A percentile compares a stretch with the other conserved stretches of the same genome.
phyloP scores from a whole-genome alignment of 1,140 invertebrate species.

The Ditylenchus dipsaci region DNA sequence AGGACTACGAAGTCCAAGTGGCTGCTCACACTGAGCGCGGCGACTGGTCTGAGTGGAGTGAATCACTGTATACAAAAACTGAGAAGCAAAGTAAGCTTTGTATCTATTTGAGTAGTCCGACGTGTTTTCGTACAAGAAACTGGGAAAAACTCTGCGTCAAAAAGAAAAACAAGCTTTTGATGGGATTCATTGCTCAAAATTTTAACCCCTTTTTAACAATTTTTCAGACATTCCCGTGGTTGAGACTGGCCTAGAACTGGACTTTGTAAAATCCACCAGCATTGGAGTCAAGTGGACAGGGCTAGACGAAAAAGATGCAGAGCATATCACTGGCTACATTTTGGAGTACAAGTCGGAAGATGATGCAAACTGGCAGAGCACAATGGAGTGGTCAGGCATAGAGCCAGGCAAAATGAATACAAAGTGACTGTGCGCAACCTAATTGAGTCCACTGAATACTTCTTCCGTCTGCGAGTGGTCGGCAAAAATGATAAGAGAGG shows the following conservation, averaged over 20 bases:
- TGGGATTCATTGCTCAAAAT: not conserved
- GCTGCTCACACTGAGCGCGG: constrained; percentile 56
- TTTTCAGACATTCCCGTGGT: constrained; percentile 55
- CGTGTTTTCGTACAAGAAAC: not conserved
- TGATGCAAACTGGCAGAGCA: constrained; percentile 54
- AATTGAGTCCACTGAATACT: constrained; percentile 54
- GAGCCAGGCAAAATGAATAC: constrained; percentile 44
- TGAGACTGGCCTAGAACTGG: constrained; percentile 50
- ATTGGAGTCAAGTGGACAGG: constrained; percentile 55
- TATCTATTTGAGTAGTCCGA: not conserved
- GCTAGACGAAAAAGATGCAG: constrained; percentile 44
- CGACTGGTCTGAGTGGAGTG: constrained; percentile 56
- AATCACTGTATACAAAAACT: constrained; percentile 43
- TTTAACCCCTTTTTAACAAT: not conserved
- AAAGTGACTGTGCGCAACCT: constrained; percentile 48
- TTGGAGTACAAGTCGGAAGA: constrained; percentile 56
- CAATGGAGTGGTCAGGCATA: constrained; percentile 52
- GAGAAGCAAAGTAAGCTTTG: constrained; percentile 41
- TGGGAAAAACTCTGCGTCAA: too few relatives aligned
- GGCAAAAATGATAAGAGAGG: constrained; percentile 57
- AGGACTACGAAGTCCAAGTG: constrained; percentile 56
- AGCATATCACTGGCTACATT: constrained; percentile 56
- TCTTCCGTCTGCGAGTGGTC: constrained; percentile 56
- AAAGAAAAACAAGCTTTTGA: constrained; percentile 10
- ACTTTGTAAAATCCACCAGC: constrained; percentile 53